Percentiles rank a stretch among this genome's conserved stretches.
Evolutionary conservation across 2,797 vertebrate species (phyloP).

Genomic region (Perodicticus potto): DNA sequence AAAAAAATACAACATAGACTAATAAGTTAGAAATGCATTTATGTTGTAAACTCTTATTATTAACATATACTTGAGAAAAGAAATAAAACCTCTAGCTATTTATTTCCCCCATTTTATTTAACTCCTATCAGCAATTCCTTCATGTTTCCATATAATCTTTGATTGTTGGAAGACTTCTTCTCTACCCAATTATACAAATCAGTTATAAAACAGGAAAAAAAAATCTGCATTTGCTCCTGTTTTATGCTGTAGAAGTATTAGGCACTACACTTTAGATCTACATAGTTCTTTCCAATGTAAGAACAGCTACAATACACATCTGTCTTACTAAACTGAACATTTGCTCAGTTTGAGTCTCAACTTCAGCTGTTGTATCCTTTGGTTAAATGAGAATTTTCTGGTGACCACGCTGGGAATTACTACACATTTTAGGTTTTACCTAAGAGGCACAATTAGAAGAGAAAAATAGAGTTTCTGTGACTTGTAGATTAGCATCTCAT

Average conservation of each 20-base stretch:
- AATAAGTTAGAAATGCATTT: slow-evolving; percentile 28
- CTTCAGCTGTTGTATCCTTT: not conserved
- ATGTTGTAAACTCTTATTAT: not conserved
- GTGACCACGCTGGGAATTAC: slow-evolving; percentile 1
- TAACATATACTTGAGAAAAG: not conserved
- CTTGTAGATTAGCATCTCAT: not conserved
- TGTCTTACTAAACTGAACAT: slow-evolving; percentile 34
- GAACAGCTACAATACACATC: not conserved
- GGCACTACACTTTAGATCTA: not conserved
- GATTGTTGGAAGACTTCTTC: not conserved
- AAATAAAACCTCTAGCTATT: not conserved
- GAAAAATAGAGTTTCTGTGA: slow-evolving; percentile 22
- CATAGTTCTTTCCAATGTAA: not conserved
- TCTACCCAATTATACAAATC: not conserved
- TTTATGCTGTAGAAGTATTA: not conserved
- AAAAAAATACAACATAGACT: not conserved
- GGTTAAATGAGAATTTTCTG: slow-evolving; percentile 41
- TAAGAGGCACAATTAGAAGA: slow-evolving; percentile 50
- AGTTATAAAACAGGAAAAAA: not conserved
- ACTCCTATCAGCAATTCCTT: not conserved
- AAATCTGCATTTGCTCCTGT: not conserved
- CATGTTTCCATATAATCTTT: not conserved
- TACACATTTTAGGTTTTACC: not conserved
- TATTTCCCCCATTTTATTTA: slow-evolving; percentile 12
- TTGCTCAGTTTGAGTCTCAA: slow-evolving; percentile 17